Base-by-base conservation (phyloP, 2,113 vertebrate genomes). In the Propithecus coquereli region DNA sequence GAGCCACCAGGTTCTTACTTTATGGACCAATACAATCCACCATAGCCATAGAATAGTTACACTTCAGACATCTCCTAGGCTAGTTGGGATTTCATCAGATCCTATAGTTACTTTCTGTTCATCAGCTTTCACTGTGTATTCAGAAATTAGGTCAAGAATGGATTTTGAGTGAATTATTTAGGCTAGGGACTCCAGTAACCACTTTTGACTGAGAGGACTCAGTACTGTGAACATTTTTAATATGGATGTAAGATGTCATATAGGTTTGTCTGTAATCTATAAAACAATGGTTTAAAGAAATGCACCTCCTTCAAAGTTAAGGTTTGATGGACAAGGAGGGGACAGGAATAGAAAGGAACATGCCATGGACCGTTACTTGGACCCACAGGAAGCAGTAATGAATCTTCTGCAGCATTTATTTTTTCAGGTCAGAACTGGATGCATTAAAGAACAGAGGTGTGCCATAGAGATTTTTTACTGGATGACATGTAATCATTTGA, bases 221-320 rank as follows among this genome's bases (percentile, higher is more conserved):
- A n/a, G 50, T 40, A 16, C 20, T 50, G 13, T 63, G 8, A 52
- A 12, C 37, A 68, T 22, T 92, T 86, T 94, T 52, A 92, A 90
- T 30, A 77, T 3, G 59, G 20, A 70, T 65, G 12, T 10, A 76
- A 90, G 80, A 59, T 12, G 16, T 25, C 57, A 20, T 84, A 76
- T 73, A 57, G 45, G 43, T 95, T 94, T 92, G 12, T 3, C 18
- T 71, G 3, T 61, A 54, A 63, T 32, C 57, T 77, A 47, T 25
- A 66, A 76, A 92, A 88, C 30, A 97, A 13, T 40, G 20, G 16
- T 11, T 40, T 63, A 84, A 94, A 43, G 25, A 90, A 94, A 89
- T 20, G 37, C 34, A 84, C 63, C 23, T 79, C 34, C 9, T 81
- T 94, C 87, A 30, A 61, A 63, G 65, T 70, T 86, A 87, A 82